Conservation (phyloP, 2,113 vertebrate genomes). For the Heterocephalus glaber region DNA sequence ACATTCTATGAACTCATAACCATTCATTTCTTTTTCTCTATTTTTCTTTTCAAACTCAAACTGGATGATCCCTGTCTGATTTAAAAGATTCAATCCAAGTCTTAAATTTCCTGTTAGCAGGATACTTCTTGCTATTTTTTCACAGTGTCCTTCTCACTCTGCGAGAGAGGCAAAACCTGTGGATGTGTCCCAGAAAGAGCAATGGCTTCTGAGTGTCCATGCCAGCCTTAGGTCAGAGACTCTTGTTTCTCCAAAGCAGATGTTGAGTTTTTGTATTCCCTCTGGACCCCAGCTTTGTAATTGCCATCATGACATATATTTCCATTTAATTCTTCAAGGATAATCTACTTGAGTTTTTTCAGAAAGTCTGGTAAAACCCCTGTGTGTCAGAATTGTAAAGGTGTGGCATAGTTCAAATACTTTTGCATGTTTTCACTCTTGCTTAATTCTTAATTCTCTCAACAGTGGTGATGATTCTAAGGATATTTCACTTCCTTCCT, state of each 20-base stretch:
- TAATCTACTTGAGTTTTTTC: background rate
- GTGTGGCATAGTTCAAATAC: background rate
- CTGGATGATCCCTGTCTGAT: background rate
- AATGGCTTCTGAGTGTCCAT: background rate
- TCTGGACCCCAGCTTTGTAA: background rate
- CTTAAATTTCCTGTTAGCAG: background rate
- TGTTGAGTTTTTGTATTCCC: background rate
- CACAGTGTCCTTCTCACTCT: background rate
- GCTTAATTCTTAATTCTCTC: background rate
- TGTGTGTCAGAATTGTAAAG: background rate
- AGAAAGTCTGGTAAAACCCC: background rate
- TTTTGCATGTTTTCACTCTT: background rate
- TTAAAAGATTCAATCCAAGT: background rate
- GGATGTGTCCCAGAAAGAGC: background rate
- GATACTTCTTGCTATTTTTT: background rate
- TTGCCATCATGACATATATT: background rate
- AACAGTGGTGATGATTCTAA: background rate
- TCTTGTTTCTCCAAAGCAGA: background rate
- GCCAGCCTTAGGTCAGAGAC: background rate
- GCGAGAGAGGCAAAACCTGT: background rate
- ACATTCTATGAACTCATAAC: background rate
- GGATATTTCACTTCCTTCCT: background rate
- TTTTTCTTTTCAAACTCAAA: background rate
- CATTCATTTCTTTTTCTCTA: background rate
- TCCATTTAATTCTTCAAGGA: background rate